phyloP scores from a whole-genome alignment of 2,113 vertebrate genomes.

The Mesocricetus auratus region DNA sequence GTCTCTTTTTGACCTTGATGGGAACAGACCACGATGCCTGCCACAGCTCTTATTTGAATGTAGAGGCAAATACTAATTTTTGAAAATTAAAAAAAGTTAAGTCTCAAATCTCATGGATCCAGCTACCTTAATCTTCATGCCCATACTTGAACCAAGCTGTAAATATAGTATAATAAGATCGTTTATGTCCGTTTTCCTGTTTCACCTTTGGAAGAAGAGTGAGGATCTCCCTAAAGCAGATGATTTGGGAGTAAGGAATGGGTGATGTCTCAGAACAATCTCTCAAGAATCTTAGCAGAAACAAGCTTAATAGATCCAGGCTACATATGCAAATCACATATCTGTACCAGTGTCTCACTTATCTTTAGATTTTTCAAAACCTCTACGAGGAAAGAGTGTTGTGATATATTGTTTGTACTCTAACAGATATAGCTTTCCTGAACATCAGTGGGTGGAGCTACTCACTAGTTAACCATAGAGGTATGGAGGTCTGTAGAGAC shows the following conservation, averaged over 20 bases:
- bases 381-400: not conserved
- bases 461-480: no score
- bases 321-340: not conserved
- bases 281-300: not conserved
- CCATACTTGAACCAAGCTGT: not conserved
- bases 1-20: not conserved
- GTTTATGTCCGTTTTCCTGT: not conserved
- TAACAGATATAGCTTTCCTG: no score
- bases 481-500: no score
- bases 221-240: not conserved
- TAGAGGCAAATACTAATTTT: not conserved
- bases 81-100: not conserved
- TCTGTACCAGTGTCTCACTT: not conserved
- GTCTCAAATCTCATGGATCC: not conserved
- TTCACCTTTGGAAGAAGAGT: not conserved
- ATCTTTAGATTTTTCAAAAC: not conserved
- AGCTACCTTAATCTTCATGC: not conserved
- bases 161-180: not conserved
- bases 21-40: not conserved
- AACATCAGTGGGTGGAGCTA: no score
- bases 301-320: not conserved
- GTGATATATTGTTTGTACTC: no score
- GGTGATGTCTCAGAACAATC: not conserved
- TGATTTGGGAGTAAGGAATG: not conserved
- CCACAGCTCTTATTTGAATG: not conserved